Conservation (phyloP, 2,888 invertebrate genomes). For the Rugalucina vietnamica region DNA sequence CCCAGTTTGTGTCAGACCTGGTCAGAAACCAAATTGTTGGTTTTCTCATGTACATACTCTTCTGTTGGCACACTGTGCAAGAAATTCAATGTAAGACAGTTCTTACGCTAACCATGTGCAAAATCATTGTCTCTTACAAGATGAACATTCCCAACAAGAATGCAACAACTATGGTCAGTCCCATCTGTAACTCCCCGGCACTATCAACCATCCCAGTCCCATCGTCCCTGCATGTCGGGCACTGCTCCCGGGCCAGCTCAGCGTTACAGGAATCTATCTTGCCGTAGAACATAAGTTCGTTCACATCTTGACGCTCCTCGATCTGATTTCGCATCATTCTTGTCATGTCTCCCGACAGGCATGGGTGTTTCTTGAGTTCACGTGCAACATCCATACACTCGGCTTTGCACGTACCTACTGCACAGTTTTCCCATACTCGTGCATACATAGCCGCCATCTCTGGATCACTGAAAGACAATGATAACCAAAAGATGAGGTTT, state of each 20-base stretch:
- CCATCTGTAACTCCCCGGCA: neutral
- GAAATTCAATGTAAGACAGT: too few species aligned
- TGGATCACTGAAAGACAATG: constrained; percentile 31
- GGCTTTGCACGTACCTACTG: constrained; percentile 27
- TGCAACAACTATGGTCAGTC: neutral
- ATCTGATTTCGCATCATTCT: neutral
- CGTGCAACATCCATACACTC: constrained; percentile 50
- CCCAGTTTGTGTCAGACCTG: too few species aligned
- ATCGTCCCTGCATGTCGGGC: neutral
- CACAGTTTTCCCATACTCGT: constrained; percentile 40
- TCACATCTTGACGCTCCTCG: neutral
- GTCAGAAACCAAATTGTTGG: too few species aligned
- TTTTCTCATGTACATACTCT: too few species aligned
- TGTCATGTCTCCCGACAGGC: constrained; percentile 53
- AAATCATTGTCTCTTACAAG: too few species aligned
- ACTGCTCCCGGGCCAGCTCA: constrained; percentile 12
- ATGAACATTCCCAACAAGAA: neutral
- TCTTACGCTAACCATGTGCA: too few species aligned
- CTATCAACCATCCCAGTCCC: neutral
- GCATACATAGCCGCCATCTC: constrained; percentile 23
- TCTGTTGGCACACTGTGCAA: too few species aligned
- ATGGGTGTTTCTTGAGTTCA: constrained; percentile 52
- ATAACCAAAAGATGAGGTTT: neutral
- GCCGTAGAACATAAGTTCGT: constrained; percentile 13
- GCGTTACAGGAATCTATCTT: constrained; percentile 38